Evolutionary conservation across 30 jellyfish, hydroid and myxozoan species (phyloP), one percentile per base, ranked within the genome.

Genomic region (Aurelia coerulea): DNA sequence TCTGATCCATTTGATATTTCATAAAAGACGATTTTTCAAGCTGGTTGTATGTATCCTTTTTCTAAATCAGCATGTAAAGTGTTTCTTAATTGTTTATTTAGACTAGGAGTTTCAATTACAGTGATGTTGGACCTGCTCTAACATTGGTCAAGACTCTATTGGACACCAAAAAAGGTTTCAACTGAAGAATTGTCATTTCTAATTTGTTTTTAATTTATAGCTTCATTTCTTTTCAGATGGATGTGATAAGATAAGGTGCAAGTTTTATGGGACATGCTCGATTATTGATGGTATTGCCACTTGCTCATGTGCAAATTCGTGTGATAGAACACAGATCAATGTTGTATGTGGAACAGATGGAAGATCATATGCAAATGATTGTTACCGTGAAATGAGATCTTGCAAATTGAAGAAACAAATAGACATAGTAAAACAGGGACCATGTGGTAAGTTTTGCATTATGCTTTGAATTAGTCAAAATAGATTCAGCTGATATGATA

Each of bases 291-390:
- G 90, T 11, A 14, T 67, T 0, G 58, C 89, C 7, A 37, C 73
- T 39, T 89, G 97, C 81, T 54, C 53, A 64, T 89, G 97, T 80
- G 37, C 68, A 54, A 73, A 76, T 66, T 16, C 56, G 23, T 89
- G 97, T 62, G 81, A 67, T 65, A 79, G 73, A 50, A 35, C 50
- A 12, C 71, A 49, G 13, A 32, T 0, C n/a, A 63, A 66, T 7
- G 79, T 79, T 41, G 71, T 73, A 0, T 89, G 97, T 70, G 97
- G 89, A 9, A 54, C 72, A 19, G 92, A 89, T 64, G 97, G 97
- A 29, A 69, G 92, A 63, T 54, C 92, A 17, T 89, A 89, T 82
- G 69, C 74, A 52, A 89, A 74, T 51, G 69, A 66, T 10, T 89
- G 97, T 66, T 74, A 42, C 39, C 31, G 74, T 89, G 65, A 68